Conservation (phyloP, 2,113 vertebrate species). For the Cryptoleucopteryx plumbea region DNA sequence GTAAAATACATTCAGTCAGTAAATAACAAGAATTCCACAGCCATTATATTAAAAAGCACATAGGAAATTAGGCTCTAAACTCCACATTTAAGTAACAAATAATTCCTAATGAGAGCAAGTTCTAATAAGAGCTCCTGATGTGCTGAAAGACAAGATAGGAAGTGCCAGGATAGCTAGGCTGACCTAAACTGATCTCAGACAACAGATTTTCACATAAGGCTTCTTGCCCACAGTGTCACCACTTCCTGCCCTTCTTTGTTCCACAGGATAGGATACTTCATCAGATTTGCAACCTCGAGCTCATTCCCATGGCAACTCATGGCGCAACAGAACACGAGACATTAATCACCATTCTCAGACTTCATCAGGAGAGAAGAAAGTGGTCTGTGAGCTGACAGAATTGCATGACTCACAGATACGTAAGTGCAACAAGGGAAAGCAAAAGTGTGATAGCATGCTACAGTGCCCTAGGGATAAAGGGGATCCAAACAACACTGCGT, state of each 20-base stretch:
- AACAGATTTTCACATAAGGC: not conserved
- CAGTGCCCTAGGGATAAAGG: not conserved
- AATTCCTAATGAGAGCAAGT: not conserved
- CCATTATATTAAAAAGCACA: not conserved
- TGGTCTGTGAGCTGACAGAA: not conserved
- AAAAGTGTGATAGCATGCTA: not conserved
- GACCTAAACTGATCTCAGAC: not conserved
- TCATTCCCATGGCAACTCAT: not conserved
- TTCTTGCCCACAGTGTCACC: not conserved
- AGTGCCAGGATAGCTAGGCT: not conserved
- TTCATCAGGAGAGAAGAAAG: not conserved
- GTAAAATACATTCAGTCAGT: not conserved
- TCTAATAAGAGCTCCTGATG: not conserved
- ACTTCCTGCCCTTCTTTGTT: not conserved
- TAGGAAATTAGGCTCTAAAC: not conserved
- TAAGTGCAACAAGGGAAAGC: not conserved
- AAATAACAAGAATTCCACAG: not conserved
- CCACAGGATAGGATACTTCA: not conserved
- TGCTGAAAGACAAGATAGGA: not conserved
- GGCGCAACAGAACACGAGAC: not conserved
- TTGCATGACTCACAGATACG: not conserved
- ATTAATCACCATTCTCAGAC: not conserved
- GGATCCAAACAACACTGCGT: not conserved
- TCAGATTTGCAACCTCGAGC: not conserved
- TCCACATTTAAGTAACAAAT: not conserved